These are phyloP conservation scores for Cotesia congregata DNA, from an alignment of 2,888 invertebrate genomes.

Conservation along the genomic window DNA sequence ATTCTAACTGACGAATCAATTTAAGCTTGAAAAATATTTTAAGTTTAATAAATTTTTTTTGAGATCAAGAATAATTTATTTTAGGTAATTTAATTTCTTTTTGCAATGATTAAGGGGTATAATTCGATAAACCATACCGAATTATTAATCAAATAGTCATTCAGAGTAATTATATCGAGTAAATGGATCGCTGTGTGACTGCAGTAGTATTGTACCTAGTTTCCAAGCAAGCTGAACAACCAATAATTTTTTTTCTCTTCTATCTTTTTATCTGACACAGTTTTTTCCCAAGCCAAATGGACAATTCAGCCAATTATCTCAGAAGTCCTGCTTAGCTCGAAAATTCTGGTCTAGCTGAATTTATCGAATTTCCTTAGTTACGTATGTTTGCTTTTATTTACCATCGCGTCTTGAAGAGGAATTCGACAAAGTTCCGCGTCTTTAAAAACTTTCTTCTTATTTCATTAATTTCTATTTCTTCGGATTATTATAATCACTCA, in stretches of 20 bases:
- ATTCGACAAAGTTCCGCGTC: constrained; percentile 10
- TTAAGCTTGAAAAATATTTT: too few species aligned
- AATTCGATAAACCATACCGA: too few species aligned
- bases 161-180: neutral
- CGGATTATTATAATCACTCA: neutral
- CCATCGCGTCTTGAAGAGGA: constrained; percentile 19
- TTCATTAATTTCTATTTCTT: neutral
- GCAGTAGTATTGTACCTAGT: neutral
- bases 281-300: constrained; percentile 37
- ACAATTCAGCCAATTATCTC: constrained; percentile 49
- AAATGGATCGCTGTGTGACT: neutral
- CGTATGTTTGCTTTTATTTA: constrained; percentile 45
- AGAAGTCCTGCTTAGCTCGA: constrained; percentile 42
- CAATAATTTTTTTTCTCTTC: constrained; percentile 27
- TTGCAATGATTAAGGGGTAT: too few species aligned
- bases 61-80: too few species aligned
- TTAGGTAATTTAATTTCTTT: too few species aligned
- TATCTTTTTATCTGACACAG: constrained; percentile 13
- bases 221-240: neutral
- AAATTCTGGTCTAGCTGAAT: constrained; percentile 41
- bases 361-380: constrained; percentile 44
- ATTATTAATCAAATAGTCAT: neutral
- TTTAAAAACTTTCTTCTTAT: neutral
- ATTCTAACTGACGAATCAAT: too few species aligned
- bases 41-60: too few species aligned